A percentile compares a stretch with the other conserved stretches of the same genome.
Evolutionary conservation across 2,797 vertebrate species (phyloP).

Genomic region (Taeniopygia guttata): DNA sequence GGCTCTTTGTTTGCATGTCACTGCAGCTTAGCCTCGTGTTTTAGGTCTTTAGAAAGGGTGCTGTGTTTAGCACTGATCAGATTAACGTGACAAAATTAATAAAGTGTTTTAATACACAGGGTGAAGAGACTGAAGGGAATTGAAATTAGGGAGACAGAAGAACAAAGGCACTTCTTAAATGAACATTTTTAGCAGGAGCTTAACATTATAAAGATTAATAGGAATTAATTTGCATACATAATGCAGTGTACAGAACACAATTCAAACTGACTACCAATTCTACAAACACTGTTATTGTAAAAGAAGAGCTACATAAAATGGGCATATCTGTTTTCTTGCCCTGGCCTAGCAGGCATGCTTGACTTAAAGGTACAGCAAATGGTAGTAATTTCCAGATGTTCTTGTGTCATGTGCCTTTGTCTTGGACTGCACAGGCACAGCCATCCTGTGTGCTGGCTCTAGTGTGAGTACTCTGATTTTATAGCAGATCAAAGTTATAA

Average conservation of each 20-base stretch:
- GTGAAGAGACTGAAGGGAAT: slow-evolving; percentile 57
- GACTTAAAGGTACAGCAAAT: neutral
- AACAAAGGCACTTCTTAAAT: slow-evolving; percentile 63
- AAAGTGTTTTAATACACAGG: slow-evolving; percentile 53
- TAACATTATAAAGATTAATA: slow-evolving; percentile 71
- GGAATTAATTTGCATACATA: slow-evolving; percentile 69
- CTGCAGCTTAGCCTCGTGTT: neutral
- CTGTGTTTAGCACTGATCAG: slow-evolving; percentile 51
- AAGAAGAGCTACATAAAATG: slow-evolving; percentile 1
- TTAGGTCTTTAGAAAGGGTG: slow-evolving; percentile 9
- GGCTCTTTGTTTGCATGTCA: slow-evolving; percentile 4
- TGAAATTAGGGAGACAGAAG: slow-evolving; percentile 65
- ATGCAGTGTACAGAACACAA: slow-evolving; percentile 44
- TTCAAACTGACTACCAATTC: slow-evolving; percentile 30
- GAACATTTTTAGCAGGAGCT: slow-evolving; percentile 65
- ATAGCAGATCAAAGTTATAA: neutral
- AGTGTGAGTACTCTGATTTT: neutral
- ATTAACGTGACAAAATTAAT: slow-evolving; percentile 71
- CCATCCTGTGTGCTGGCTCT: neutral
- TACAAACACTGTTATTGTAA: neutral
- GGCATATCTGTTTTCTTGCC: neutral
- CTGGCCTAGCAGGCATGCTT: neutral
- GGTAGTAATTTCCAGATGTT: neutral
- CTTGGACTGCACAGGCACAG: neutral
- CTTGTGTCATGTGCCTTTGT: rapidly evolving